Evolutionary conservation across 64 coral and sea anemone species (phyloP).

Genomic region (Pocillopora damicornis): DNA sequence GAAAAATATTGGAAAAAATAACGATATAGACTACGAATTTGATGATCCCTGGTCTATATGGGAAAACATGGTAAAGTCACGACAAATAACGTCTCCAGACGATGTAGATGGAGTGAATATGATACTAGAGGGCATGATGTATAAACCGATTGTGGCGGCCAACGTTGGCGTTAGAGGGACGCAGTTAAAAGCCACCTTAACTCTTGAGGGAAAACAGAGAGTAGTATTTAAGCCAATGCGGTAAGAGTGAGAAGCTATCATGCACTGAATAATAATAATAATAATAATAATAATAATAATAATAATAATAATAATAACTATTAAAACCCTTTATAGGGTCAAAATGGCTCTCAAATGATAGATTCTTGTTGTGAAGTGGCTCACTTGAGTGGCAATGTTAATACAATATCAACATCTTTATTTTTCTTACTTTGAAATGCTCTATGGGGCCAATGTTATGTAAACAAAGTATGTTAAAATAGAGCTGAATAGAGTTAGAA

Average conservation of each 20-base stretch:
- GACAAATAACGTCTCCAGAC: conserved; percentile 52
- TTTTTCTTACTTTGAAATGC: no score
- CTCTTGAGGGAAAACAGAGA: conserved; percentile 88
- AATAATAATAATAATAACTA: no score
- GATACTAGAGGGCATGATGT: conserved; percentile 77
- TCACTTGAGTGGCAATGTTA: no score
- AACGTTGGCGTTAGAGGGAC: conserved; percentile 65
- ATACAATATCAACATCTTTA: no score
- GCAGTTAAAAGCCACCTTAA: conserved; percentile 82
- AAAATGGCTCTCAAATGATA: no score
- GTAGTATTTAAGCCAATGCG: conserved; percentile 92
- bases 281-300: no score
- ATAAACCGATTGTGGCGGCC: conserved; percentile 77
- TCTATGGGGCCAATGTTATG: no score
- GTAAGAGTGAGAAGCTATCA: neutral
- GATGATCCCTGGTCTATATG: conserved; percentile 80
- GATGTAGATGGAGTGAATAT: conserved; percentile 47
- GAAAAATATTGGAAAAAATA: neutral
- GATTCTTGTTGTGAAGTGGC: no score
- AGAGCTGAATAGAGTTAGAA: no score
- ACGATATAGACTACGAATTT: conserved; percentile 66
- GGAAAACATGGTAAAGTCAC: conserved; percentile 77
- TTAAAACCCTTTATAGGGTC: no score
- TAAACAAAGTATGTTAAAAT: no score
- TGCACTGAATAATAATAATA: no score